Conservation (phyloP, 2,888 invertebrate genomes). For the Chloroclystis v-ata region DNA sequence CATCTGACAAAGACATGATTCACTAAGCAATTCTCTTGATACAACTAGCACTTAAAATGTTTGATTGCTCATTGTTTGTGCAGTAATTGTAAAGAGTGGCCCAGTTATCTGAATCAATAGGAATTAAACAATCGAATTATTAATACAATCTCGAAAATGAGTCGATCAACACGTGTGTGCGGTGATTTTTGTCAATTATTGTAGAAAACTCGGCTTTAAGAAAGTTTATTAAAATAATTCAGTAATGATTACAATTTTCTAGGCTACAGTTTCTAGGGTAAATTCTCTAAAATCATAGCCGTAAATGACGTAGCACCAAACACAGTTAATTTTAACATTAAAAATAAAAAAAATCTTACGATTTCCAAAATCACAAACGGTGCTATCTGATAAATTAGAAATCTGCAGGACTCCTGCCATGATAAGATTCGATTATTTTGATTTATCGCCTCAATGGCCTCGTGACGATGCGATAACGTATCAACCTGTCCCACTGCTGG, state of each 20-base stretch:
- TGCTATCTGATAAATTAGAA: constrained; percentile 29
- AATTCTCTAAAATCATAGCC: too few relatives aligned
- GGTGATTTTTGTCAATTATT: background rate
- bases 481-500: constrained; percentile 4
- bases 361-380: background rate
- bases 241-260: too few relatives aligned
- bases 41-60: constrained; percentile 21
- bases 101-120: constrained; percentile 12
- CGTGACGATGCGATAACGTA: constrained; percentile 13
- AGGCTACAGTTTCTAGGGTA: too few relatives aligned
- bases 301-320: too few relatives aligned
- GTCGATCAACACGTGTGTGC: background rate
- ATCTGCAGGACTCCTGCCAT: constrained; percentile 41
- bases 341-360: background rate
- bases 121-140: background rate
- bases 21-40: constrained; percentile 16
- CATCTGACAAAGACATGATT: constrained; percentile 7
- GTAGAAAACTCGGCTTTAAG: too few relatives aligned
- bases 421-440: constrained; percentile 45
- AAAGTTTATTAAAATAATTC: too few relatives aligned
- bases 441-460: constrained; percentile 39
- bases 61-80: constrained; percentile 14
- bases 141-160: background rate
- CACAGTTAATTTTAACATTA: too few relatives aligned
- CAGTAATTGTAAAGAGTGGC: constrained; percentile 13